phyloP scores from a whole-genome alignment of 1,140 invertebrate genomes.

The Aleiodes sp. region DNA sequence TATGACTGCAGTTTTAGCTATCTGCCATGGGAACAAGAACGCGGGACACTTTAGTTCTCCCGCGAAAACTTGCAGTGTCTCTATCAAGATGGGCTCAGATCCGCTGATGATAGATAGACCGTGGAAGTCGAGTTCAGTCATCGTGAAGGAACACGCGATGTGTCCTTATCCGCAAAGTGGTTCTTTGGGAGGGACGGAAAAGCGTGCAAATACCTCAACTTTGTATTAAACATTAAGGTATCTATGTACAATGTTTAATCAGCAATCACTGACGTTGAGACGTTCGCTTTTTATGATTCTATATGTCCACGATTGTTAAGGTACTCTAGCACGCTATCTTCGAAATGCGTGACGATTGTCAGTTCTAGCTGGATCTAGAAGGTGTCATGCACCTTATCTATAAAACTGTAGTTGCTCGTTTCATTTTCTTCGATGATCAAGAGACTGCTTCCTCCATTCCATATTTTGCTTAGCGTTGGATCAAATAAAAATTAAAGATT shows the following conservation, averaged over 20 bases:
- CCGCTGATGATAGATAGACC: conserved; percentile 36
- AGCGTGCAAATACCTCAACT: conserved; percentile 7
- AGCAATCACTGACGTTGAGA: neutral
- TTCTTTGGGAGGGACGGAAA: conserved; percentile 27
- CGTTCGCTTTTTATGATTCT: neutral
- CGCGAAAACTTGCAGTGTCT: conserved; percentile 26
- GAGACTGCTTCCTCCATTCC: neutral
- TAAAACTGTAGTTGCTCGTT: neutral
- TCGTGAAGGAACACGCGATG: conserved; percentile 41
- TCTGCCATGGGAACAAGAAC: conserved; percentile 5
- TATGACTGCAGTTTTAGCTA: conserved; percentile 4
- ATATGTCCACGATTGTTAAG: neutral
- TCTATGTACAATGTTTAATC: conserved; percentile 22
- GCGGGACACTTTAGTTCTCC: conserved; percentile 30
- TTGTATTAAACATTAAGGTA: conserved; percentile 15
- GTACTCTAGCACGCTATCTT: conserved; percentile 33
- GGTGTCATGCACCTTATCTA: neutral
- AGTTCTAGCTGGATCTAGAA: conserved; percentile 14
- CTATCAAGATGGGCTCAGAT: conserved; percentile 33
- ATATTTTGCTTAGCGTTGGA: neutral
- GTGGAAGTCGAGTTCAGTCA: conserved; percentile 39
- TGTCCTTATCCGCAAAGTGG: conserved; percentile 23
- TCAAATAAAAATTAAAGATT: neutral
- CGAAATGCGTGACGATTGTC: conserved; percentile 41
- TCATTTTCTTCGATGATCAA: neutral